Conservation (phyloP, 2,888 invertebrate genomes). For the Drosophila helvetica region DNA sequence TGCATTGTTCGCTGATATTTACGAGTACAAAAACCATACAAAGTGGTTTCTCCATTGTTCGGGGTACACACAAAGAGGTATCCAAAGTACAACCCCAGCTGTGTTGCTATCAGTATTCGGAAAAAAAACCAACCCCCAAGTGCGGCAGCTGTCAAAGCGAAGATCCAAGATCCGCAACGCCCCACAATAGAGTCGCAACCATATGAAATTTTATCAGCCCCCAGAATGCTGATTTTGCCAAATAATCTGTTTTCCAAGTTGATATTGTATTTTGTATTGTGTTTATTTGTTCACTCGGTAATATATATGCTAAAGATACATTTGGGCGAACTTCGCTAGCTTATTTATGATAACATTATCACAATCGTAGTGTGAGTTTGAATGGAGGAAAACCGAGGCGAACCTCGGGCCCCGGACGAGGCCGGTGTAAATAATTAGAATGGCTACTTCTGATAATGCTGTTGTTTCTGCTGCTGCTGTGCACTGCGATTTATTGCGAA, state of each 20-base stretch:
- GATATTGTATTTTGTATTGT: slow-evolving; percentile 41
- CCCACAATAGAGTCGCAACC: slow-evolving; percentile 11
- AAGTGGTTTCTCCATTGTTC: slow-evolving; percentile 14
- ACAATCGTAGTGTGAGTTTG: slow-evolving; percentile 53
- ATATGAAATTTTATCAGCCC: slow-evolving; percentile 13
- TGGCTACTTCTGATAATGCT: slow-evolving; percentile 46
- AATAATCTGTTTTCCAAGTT: slow-evolving; percentile 24
- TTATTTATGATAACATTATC: slow-evolving; percentile 64
- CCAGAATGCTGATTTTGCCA: slow-evolving; percentile 18
- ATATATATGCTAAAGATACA: slow-evolving; percentile 69
- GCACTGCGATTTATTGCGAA: slow-evolving; percentile 64
- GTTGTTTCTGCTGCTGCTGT: slow-evolving; percentile 27
- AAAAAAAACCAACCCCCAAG: slow-evolving; percentile 15
- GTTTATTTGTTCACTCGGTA: slow-evolving; percentile 58
- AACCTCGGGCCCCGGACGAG: slow-evolving; percentile 33
- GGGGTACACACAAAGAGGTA: slow-evolving; percentile 16
- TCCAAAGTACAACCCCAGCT: slow-evolving; percentile 40
- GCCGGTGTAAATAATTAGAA: slow-evolving; percentile 53
- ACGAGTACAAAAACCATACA: neutral
- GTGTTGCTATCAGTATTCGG: slow-evolving; percentile 26
- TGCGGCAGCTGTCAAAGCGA: neutral
- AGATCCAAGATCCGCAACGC: slow-evolving; percentile 16
- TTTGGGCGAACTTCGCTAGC: slow-evolving; percentile 63
- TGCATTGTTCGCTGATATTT: neutral
- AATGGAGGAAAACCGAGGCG: slow-evolving; percentile 53